Conservation (phyloP, 2,888 invertebrate genomes). For the Drosophila anomelani region DNA sequence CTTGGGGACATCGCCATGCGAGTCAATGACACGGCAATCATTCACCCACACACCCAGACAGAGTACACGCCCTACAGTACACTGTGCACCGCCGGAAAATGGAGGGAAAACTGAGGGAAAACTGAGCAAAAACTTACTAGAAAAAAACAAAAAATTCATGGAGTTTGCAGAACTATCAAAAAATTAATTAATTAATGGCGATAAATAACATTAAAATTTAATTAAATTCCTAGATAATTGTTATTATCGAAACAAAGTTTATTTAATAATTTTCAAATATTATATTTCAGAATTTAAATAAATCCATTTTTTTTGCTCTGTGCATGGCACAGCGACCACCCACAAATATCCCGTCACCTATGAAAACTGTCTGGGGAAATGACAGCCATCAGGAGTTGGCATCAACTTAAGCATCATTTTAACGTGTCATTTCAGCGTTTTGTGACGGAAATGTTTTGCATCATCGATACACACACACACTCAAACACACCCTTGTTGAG, state of each 20-base stretch:
- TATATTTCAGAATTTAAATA: not conserved
- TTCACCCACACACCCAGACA: conserved; percentile 3
- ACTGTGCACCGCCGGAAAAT: not conserved
- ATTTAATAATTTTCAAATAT: not conserved
- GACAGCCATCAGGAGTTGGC: conserved; percentile 47
- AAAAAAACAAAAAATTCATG: not conserved
- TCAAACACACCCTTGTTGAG: too few relatives aligned
- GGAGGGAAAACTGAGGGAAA: not conserved
- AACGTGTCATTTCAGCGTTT: conserved; percentile 80
- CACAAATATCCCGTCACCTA: conserved; percentile 16
- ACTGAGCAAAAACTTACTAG: not conserved
- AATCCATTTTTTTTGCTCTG: not conserved
- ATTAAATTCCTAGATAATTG: too few relatives aligned
- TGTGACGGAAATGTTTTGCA: conserved; percentile 72
- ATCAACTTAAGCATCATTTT: conserved; percentile 43
- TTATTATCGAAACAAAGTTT: too few relatives aligned
- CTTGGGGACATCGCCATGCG: conserved; percentile 33
- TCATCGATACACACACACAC: conserved; percentile 68
- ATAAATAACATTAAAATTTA: too few relatives aligned
- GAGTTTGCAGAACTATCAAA: too few relatives aligned
- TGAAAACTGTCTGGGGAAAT: conserved; percentile 26
- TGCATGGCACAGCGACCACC: conserved; percentile 4
- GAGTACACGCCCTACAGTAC: not conserved
- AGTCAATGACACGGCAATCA: conserved; percentile 49
- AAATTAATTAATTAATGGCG: too few relatives aligned